Evolutionary conservation across 2,888 invertebrate genomes (phyloP).

Genomic region (Trachelus tabidus): DNA sequence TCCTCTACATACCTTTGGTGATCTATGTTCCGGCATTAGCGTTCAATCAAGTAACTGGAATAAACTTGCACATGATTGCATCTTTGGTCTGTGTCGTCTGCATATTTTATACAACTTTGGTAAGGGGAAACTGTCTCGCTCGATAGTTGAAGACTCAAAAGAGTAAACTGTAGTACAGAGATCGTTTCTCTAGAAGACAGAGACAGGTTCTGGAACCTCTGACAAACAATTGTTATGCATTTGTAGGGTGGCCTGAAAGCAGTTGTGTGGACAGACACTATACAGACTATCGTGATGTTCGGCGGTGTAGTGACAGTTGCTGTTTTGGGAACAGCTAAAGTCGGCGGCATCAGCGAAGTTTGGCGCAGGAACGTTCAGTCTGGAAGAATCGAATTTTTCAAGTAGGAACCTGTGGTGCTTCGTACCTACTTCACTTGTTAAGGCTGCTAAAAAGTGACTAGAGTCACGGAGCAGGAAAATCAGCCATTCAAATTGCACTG

Average conservation of each 20-base stretch:
- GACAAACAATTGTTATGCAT: not conserved
- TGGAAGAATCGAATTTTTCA: conserved; percentile 78
- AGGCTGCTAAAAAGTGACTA: no score
- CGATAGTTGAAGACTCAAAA: no score
- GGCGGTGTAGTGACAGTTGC: conserved; percentile 76
- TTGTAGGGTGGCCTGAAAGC: conserved; percentile 81
- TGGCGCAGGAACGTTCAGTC: conserved; percentile 72
- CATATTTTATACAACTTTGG: conserved; percentile 91
- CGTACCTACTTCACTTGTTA: no score
- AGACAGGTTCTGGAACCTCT: no score
- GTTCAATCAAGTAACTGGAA: conserved; percentile 87
- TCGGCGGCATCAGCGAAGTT: conserved; percentile 75
- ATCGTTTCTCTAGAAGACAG: not conserved
- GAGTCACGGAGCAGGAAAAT: no score
- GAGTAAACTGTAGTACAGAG: no score
- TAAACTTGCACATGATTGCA: conserved; percentile 82
- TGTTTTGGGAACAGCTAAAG: conserved; percentile 73
- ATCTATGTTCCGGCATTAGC: conserved; percentile 90
- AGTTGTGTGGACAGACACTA: conserved; percentile 84
- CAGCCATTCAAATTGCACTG: no score
- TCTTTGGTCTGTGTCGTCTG: conserved; percentile 86
- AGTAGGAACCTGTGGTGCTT: conserved; percentile 67
- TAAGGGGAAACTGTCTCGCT: conserved; percentile 67
- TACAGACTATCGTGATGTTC: conserved; percentile 81
- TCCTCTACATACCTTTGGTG: conserved; percentile 84